Conservation (phyloP, 1,140 invertebrate genomes). For the Coelopa frigida region DNA sequence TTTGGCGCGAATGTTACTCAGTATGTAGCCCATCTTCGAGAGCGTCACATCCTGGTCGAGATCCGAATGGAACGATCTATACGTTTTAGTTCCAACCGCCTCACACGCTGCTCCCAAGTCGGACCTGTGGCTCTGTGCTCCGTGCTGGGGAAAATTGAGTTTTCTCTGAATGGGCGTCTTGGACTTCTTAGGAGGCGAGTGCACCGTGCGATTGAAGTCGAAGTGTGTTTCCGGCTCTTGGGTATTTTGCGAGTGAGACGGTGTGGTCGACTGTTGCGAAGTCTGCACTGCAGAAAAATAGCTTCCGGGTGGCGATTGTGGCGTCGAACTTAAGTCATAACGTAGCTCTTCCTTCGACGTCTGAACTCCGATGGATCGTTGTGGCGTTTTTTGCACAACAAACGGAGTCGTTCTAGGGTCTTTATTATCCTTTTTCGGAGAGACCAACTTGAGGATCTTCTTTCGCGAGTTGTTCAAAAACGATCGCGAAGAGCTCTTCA, state of each 20-base stretch:
- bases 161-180: constrained; percentile 29
- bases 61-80: constrained; percentile 37
- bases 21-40: constrained; percentile 34
- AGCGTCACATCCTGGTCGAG: constrained; percentile 37
- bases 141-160: constrained; percentile 21
- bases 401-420: too few species aligned
- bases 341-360: constrained; percentile 25
- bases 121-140: background rate
- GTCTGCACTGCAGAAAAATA: constrained; percentile 36
- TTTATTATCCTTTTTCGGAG: constrained; percentile 28
- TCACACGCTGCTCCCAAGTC: background rate
- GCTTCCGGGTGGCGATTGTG: constrained; percentile 36
- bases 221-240: constrained; percentile 20
- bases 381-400: constrained; percentile 2
- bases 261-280: constrained; percentile 21
- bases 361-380: constrained; percentile 33
- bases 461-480: constrained; percentile 36
- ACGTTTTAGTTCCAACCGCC: constrained; percentile 16
- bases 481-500: constrained; percentile 24
- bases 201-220: constrained; percentile 33
- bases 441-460: constrained; percentile 37
- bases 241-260: constrained; percentile 16
- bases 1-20: constrained; percentile 35
- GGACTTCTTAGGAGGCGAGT: constrained; percentile 28
- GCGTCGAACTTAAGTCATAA: constrained; percentile 8